Evolutionary conservation across 2,797 vertebrate genomes (phyloP).

Genomic region (Tragopan temminckii): DNA sequence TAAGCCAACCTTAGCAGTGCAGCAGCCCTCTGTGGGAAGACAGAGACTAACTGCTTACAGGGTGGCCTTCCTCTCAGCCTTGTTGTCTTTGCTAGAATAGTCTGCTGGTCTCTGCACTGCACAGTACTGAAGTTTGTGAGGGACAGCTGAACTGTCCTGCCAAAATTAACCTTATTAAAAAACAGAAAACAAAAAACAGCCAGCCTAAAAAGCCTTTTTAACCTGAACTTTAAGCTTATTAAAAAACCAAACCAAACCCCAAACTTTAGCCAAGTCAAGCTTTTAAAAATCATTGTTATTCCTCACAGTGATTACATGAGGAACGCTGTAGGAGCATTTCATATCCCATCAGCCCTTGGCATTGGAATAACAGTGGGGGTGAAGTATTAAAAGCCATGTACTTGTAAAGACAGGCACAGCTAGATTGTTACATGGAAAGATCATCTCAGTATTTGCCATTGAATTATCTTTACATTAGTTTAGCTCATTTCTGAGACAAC

Average conservation of each 20-base stretch:
- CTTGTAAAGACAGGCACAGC: slow-evolving; percentile 59
- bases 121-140: neutral
- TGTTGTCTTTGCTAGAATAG: slow-evolving; percentile 6
- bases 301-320: slow-evolving; percentile 80
- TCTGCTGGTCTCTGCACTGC: neutral
- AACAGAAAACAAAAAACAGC: neutral
- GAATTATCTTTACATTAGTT: slow-evolving; percentile 77
- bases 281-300: slow-evolving; percentile 77
- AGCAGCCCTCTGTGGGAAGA: neutral
- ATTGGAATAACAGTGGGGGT: slow-evolving; percentile 75
- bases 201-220: too few species aligned
- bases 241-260: slow-evolving; percentile 22
- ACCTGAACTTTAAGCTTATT: slow-evolving; percentile 31
- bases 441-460: slow-evolving; percentile 52
- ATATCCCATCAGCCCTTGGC: slow-evolving; percentile 76
- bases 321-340: slow-evolving; percentile 72
- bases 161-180: neutral
- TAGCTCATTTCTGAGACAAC: slow-evolving; percentile 74
- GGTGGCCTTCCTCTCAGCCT: neutral
- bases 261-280: slow-evolving; percentile 70
- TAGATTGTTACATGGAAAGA: slow-evolving; percentile 58
- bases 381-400: slow-evolving; percentile 59
- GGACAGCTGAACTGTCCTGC: neutral
- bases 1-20: neutral
- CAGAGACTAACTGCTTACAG: neutral